phyloP scores from a whole-genome alignment of 1,140 invertebrate genomes.

The Drosophila tristis region DNA sequence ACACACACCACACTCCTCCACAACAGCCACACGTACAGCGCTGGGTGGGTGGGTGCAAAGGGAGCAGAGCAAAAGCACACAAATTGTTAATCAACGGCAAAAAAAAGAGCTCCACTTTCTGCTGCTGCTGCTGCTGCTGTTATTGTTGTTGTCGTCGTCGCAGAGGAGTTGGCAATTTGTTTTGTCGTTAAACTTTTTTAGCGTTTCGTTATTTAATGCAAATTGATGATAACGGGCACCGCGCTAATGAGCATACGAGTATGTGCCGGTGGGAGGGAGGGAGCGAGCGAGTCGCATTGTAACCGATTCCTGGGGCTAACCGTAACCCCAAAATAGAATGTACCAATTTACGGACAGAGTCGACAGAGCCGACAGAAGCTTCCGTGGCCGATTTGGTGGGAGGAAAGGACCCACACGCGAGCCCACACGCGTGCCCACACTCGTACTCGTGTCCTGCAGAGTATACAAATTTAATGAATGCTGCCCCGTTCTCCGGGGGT shows the following conservation, averaged over 20 bases:
- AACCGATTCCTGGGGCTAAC: slow-evolving; percentile 22
- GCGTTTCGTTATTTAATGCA: slow-evolving; percentile 51
- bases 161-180: slow-evolving; percentile 51
- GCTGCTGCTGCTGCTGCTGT: neutral
- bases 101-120: slow-evolving; percentile 2
- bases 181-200: slow-evolving; percentile 56
- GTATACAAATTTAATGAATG: slow-evolving; percentile 50
- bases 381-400: neutral
- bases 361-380: neutral
- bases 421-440: too few species aligned
- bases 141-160: slow-evolving; percentile 14
- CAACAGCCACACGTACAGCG: slow-evolving; percentile 7
- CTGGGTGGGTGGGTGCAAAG: neutral
- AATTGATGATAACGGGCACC: slow-evolving; percentile 56
- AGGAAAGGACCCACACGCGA: neutral
- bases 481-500: slow-evolving; percentile 21
- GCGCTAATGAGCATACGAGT: slow-evolving; percentile 41
- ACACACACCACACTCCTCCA: neutral
- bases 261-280: slow-evolving; percentile 4
- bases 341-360: slow-evolving; percentile 19
- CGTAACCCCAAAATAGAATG: slow-evolving; percentile 32
- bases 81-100: slow-evolving; percentile 46
- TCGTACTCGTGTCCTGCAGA: too few species aligned
- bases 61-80: slow-evolving; percentile 12
- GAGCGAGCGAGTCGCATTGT: neutral